Percentiles rank a stretch among this genome's conserved stretches.
phyloP scores from a whole-genome alignment of 2,113 vertebrate species.

The Echinops telfairi region DNA sequence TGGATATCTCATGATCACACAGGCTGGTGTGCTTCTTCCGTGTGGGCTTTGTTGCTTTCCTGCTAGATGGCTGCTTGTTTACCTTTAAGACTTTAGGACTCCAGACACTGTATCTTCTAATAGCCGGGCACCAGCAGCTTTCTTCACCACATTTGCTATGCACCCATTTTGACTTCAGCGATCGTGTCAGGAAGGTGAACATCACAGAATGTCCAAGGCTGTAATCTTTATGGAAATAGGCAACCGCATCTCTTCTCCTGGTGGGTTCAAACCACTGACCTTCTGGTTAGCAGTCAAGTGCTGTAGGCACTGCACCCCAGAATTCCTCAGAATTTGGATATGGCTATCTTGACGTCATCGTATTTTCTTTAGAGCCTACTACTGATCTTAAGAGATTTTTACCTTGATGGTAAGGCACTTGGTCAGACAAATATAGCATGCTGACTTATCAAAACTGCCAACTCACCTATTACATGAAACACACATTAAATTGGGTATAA shows the following conservation, averaged over 20 bases:
- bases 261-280: background rate
- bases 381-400: slow-evolving; percentile 2
- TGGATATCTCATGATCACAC: too few species aligned
- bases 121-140: too few species aligned
- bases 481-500: background rate
- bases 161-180: too few species aligned
- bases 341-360: background rate
- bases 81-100: too few species aligned
- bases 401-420: background rate
- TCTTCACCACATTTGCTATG: too few species aligned
- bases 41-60: too few species aligned
- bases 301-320: background rate
- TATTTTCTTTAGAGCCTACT: slow-evolving; percentile 52
- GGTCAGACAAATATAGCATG: slow-evolving; percentile 34
- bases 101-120: too few species aligned
- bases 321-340: background rate
- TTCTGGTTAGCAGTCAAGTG: background rate
- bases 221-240: too few species aligned
- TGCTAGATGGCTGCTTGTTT: too few species aligned
- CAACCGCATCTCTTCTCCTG: background rate
- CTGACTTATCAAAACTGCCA: background rate
- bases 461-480: background rate
- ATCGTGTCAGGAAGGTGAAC: too few species aligned
- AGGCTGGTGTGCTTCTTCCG: too few species aligned
- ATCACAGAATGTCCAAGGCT: background rate